Evolutionary conservation across 2,113 vertebrate genomes (phyloP), one percentile per base, ranked within the genome.

Genomic region (Pedionomus torquatus): DNA sequence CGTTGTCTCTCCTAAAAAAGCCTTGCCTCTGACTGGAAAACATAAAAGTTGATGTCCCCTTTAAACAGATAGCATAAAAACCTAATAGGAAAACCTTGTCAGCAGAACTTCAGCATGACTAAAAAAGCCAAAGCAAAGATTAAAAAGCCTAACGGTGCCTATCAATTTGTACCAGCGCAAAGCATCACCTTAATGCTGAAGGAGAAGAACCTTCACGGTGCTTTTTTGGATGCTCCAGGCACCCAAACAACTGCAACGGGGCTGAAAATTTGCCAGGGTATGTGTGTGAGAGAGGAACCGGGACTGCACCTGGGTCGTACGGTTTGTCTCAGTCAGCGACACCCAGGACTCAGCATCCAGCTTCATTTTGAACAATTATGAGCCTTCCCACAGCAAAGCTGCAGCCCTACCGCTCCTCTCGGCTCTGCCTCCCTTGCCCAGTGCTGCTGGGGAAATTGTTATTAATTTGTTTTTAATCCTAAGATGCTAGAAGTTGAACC

Each of bases 11-110:
- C 72, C 76, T 74, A 58, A 78, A 91, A 79, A 43, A 90, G 20
- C 65, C 76, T 77, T 75, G n/a, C 65, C 77, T 95, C 66, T 80
- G 89, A 70, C 83, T 92, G 58, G 7, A 61, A 94, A 95, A 95
- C 90, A 94, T 88, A 89, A 94, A 87, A 91, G 70, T 61, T 87
- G 86, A 95, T 96, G 89, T 92, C 94, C 91, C 77, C 63, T 96
- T 95, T 96, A 97, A 96, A 72, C 89, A 79, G 77, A 64, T 4
- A 69, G 65, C 78, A 84, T 91, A 92, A 96, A 96, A 93, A 78
- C 37, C 74, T 89, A 65, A 83, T 44, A 89, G 70, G 96, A 77
- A 95, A 95, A 95, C 66, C 61, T 83, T 87, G 96, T 95, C 95
- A 91, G 91, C 89, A 89, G 81, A 97, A 94, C 89, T 79, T 83